A percentile compares a stretch with the other conserved stretches of the same genome.
phyloP scores from a whole-genome alignment of 2,797 vertebrate species.

The Lemur catta region DNA sequence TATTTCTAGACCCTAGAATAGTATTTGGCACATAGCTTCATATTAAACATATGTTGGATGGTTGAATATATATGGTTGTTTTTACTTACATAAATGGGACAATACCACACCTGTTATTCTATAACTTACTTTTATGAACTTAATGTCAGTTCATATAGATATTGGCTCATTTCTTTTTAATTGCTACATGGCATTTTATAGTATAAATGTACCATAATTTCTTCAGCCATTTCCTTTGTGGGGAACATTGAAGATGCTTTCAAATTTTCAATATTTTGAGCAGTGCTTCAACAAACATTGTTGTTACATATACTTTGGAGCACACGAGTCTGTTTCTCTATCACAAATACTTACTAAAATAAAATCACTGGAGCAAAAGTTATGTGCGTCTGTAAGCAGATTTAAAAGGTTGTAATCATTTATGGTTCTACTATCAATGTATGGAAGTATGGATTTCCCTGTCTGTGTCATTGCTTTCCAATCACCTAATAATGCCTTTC shows the following conservation, averaged over 20 bases:
- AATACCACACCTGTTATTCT: background rate
- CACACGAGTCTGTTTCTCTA: background rate
- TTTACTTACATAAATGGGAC: background rate
- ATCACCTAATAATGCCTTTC: background rate
- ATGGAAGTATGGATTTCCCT: background rate
- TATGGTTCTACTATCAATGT: background rate
- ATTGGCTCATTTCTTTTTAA: background rate
- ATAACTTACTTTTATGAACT: background rate
- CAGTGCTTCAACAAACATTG: background rate
- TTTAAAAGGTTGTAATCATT: background rate
- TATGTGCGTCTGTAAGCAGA: background rate
- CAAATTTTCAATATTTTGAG: constrained; percentile 6
- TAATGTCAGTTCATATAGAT: background rate
- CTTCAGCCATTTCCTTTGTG: background rate
- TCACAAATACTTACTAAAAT: background rate
- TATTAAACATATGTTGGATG: background rate
- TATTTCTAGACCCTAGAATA: background rate
- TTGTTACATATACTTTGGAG: background rate
- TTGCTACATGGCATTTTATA: background rate
- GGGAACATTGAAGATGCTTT: background rate
- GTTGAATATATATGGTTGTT: background rate
- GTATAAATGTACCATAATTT: background rate
- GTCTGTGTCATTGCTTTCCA: background rate
- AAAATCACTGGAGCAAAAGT: background rate
- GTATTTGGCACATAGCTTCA: background rate